Conservation (phyloP, 2,797 vertebrate genomes). For the Fistularia tabacaria region DNA sequence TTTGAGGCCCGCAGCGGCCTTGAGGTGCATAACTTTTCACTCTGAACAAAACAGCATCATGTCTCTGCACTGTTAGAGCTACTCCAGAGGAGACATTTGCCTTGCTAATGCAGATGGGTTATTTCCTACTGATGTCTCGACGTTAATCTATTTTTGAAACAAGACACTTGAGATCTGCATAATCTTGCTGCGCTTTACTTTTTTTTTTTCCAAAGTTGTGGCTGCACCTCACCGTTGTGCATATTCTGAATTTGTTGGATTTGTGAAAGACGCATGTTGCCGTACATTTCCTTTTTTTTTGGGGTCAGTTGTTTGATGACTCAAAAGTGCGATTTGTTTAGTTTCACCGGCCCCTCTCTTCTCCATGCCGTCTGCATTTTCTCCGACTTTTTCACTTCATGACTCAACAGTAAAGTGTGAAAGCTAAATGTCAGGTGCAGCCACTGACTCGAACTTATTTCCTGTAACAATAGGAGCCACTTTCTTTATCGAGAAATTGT, state of each 20-base stretch:
- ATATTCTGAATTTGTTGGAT: constrained; percentile 16
- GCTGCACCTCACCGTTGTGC: constrained; percentile 20
- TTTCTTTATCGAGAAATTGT: constrained; percentile 30
- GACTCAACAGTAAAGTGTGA: constrained; percentile 20
- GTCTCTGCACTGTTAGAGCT: constrained; percentile 25
- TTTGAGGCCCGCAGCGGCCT: constrained; percentile 19
- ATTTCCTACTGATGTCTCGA: constrained; percentile 39
- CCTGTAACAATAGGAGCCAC: constrained; percentile 25
- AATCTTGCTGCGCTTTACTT: constrained; percentile 39
- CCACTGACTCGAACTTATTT: constrained; percentile 29
- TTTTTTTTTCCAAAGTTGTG: constrained; percentile 43
- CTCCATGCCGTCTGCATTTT: constrained; percentile 14
- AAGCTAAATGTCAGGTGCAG: constrained; percentile 42
- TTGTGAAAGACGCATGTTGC: no score
- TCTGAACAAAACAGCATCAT: constrained; percentile 11
- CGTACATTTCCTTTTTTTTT: constrained; percentile 17
- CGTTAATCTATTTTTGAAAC: constrained; percentile 44
- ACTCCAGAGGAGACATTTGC: constrained; percentile 44
- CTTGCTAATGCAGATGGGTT: constrained; percentile 46
- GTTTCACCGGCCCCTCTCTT: background rate
- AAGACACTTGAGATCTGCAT: constrained; percentile 40
- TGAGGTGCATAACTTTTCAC: constrained; percentile 28
- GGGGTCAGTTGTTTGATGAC: constrained; percentile 38
- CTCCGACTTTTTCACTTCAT: constrained; percentile 15
- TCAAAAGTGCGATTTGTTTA: constrained; percentile 14